Conservation (phyloP, 2,113 vertebrate genomes). For the Oplegnathus fasciatus region DNA sequence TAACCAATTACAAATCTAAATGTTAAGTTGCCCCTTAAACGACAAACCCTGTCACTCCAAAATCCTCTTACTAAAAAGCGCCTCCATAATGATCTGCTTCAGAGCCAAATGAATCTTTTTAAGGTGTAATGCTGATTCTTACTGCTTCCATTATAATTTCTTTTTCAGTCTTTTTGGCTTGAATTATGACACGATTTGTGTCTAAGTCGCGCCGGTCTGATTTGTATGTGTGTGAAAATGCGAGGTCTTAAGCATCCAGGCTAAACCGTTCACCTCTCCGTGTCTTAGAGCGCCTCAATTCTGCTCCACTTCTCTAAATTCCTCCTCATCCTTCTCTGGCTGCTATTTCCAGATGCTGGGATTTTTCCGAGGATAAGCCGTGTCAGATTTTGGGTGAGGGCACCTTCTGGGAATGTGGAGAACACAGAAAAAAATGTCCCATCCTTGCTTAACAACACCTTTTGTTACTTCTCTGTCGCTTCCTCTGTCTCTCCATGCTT, state of each 20-base stretch:
- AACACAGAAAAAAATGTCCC: slow-evolving; percentile 12
- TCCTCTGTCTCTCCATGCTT: slow-evolving; percentile 49
- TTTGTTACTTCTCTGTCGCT: slow-evolving; percentile 40
- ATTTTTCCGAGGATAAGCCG: slow-evolving; percentile 60
- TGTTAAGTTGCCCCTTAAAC: slow-evolving; percentile 29
- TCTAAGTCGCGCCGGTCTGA: slow-evolving; percentile 17
- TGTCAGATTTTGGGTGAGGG: slow-evolving; percentile 59
- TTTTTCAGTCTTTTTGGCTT: slow-evolving; percentile 12
- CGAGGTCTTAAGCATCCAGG: slow-evolving; percentile 34
- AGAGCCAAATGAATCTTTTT: slow-evolving; percentile 26
- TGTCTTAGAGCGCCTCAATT: slow-evolving; percentile 41
- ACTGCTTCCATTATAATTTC: slow-evolving; percentile 20
- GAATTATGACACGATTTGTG: slow-evolving; percentile 26
- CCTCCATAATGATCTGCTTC: slow-evolving; percentile 38
- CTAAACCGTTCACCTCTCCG: slow-evolving; percentile 48
- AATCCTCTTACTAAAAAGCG: slow-evolving; percentile 44
- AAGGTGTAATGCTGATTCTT: slow-evolving; percentile 26
- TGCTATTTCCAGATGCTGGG: slow-evolving; percentile 59
- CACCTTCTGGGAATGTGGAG: slow-evolving; percentile 46
- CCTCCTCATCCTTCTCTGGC: slow-evolving; percentile 62
- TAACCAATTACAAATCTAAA: slow-evolving; percentile 56
- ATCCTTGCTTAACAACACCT: slow-evolving; percentile 43
- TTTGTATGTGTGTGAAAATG: slow-evolving; percentile 29
- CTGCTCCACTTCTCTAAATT: slow-evolving; percentile 66
- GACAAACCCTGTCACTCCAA: slow-evolving; percentile 3